phyloP scores from a whole-genome alignment of 2,888 invertebrate genomes.

The Acholoe squamosa region DNA sequence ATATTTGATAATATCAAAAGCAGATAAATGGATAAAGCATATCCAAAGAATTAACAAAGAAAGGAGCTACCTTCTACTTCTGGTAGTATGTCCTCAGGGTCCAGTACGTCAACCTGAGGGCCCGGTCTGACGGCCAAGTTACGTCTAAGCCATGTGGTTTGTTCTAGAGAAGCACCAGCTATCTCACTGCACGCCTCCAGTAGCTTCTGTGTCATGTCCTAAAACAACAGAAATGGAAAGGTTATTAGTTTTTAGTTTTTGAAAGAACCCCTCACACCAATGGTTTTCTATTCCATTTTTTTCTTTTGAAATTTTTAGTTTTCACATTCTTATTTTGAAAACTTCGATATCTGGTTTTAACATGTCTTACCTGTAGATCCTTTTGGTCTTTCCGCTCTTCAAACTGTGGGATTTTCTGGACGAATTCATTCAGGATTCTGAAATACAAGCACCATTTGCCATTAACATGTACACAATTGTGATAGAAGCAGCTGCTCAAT shows the following conservation, averaged over 20 bases:
- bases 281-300: too few relatives aligned
- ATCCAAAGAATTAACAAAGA: too few relatives aligned
- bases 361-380: conserved; percentile 87
- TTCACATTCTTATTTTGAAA: too few relatives aligned
- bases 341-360: too few relatives aligned
- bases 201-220: conserved; percentile 86
- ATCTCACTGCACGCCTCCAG: conserved; percentile 92
- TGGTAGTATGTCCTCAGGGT: conserved; percentile 74
- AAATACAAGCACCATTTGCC: conserved; percentile 64
- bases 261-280: too few relatives aligned
- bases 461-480: too few relatives aligned
- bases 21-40: too few relatives aligned
- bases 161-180: conserved; percentile 94
- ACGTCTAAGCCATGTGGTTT: conserved; percentile 93
- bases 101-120: conserved; percentile 80
- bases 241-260: not conserved
- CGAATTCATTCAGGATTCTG: conserved; percentile 91
- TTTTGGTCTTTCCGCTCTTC: conserved; percentile 92
- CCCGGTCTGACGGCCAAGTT: conserved; percentile 89
- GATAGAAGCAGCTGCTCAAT: too few relatives aligned
- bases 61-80: conserved; percentile 69
- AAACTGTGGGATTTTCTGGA: conserved; percentile 89
- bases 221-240: conserved; percentile 53
- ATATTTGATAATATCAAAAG: too few relatives aligned
- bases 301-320: too few relatives aligned